Conservation (phyloP, 2,888 invertebrate species). For the Metopia argyrocephala region DNA sequence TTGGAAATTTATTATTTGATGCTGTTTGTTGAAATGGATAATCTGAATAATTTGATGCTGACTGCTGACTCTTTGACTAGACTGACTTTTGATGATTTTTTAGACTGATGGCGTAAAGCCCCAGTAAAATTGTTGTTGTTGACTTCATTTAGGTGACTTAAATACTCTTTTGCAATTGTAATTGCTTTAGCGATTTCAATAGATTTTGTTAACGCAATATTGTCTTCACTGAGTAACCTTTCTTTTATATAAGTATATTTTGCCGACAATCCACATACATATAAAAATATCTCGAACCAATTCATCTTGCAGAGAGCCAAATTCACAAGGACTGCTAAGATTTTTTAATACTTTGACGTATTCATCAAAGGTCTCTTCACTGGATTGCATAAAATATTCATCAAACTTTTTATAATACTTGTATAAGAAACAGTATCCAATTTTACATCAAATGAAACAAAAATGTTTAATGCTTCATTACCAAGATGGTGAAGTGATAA, state of each 20-base stretch:
- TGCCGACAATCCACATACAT: slow-evolving; percentile 56
- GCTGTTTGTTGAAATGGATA: background rate
- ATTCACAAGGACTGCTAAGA: too few species aligned
- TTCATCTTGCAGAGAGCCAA: slow-evolving; percentile 28
- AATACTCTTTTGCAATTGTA: slow-evolving; percentile 6
- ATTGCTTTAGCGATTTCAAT: slow-evolving; percentile 45
- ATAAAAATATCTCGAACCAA: slow-evolving; percentile 42
- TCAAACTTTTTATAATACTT: too few species aligned
- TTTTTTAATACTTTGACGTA: too few species aligned
- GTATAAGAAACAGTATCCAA: too few species aligned
- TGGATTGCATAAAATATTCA: too few species aligned
- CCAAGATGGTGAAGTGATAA: too few species aligned
- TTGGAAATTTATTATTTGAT: background rate
- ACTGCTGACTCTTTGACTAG: background rate
- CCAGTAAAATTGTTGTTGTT: slow-evolving; percentile 20
- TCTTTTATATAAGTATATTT: slow-evolving; percentile 53
- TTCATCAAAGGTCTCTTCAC: too few species aligned
- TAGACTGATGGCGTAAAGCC: background rate
- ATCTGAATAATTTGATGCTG: background rate
- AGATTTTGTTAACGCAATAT: slow-evolving; percentile 48
- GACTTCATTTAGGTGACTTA: background rate
- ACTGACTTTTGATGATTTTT: background rate
- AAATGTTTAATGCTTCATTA: too few species aligned
- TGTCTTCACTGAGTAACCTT: slow-evolving; percentile 60
- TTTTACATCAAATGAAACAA: too few species aligned